These are phyloP conservation scores for Diarsia rubi DNA, from an alignment of 2,888 invertebrate species.

Conservation along the genomic window DNA sequence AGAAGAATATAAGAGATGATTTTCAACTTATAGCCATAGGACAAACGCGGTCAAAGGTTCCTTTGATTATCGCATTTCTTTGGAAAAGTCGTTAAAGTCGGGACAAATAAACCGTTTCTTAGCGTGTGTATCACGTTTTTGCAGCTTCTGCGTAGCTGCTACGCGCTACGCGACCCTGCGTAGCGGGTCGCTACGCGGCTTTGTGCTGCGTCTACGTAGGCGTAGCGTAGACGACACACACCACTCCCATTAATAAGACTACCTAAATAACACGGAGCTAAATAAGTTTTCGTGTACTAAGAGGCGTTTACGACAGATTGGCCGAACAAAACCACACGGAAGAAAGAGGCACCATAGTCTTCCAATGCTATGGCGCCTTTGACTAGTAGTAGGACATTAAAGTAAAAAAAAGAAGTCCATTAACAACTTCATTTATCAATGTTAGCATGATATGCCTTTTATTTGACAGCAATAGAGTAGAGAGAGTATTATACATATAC, in stretches of 20 bases:
- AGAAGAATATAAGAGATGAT: constrained; percentile 13
- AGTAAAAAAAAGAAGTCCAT: neutral
- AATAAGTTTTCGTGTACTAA: neutral
- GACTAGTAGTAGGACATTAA: too few relatives aligned
- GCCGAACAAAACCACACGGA: neutral
- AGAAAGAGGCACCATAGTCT: too few relatives aligned
- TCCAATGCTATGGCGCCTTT: neutral
- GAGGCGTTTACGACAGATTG: too few relatives aligned
- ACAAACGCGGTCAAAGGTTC: neutral
- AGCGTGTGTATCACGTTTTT: neutral
- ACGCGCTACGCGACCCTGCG: neutral
- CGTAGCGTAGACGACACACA: neutral
- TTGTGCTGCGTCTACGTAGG: constrained; percentile 1
- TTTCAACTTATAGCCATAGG: neutral
- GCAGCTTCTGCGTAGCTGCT: constrained; percentile 9
- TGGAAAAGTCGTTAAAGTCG: neutral
- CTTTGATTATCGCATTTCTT: neutral
- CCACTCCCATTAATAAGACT: too few relatives aligned
- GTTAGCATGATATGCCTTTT: neutral
- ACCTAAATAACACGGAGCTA: neutral
- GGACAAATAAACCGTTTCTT: neutral
- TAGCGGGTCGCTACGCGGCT: constrained; percentile 17
- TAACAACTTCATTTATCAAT: neutral
- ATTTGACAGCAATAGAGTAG: neutral
- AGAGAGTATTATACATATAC: neutral